phyloP scores from a whole-genome alignment of 1,140 invertebrate species.

The Pseudomyrmex concolor region DNA sequence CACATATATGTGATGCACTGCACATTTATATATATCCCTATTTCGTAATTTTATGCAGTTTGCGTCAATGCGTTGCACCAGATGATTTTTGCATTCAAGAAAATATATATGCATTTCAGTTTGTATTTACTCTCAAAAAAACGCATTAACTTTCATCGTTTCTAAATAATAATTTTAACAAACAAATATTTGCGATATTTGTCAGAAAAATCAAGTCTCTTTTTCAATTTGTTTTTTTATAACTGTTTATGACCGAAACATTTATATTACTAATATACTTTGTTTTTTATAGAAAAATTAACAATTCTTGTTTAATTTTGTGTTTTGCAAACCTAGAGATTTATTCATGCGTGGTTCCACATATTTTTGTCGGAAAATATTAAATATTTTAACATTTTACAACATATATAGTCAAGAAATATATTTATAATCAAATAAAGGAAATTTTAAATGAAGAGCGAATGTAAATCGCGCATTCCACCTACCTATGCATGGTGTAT shows the following conservation, averaged over 20 bases:
- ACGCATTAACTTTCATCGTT: not conserved
- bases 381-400: constrained; percentile 8
- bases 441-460: constrained; percentile 27
- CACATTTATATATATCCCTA: constrained; percentile 45
- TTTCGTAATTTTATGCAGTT: constrained; percentile 39
- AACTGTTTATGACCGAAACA: no score
- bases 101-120: constrained; percentile 1
- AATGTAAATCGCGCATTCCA: not conserved
- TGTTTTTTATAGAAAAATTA: not conserved
- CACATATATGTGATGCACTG: constrained; percentile 6
- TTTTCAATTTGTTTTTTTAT: no score
- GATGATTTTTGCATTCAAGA: constrained; percentile 23
- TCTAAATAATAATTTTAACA: not conserved
- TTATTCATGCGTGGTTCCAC: not conserved
- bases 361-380: constrained; percentile 2
- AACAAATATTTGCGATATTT: not conserved
- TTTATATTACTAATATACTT: not conserved
- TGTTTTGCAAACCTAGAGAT: not conserved
- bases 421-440: not conserved
- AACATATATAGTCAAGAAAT: not conserved
- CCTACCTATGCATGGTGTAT: not conserved
- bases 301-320: not conserved
- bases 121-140: no score
- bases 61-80: constrained; percentile 10
- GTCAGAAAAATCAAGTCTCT: no score